phyloP scores from a whole-genome alignment of 2,888 invertebrate species.

The Lomographa bimaculata region DNA sequence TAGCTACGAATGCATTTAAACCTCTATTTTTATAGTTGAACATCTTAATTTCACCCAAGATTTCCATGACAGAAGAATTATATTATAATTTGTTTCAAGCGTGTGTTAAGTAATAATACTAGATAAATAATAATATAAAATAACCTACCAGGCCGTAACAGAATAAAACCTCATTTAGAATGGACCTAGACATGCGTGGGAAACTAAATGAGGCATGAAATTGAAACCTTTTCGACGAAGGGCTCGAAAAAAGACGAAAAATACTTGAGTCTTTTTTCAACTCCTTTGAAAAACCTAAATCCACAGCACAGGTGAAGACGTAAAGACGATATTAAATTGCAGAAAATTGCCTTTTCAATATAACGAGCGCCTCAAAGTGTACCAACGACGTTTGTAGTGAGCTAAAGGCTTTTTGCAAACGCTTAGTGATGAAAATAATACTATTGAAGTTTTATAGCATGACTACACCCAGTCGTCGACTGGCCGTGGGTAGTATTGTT shows the following conservation, averaged over 20 bases:
- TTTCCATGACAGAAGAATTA: too few relatives aligned
- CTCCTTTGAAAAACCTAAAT: constrained; percentile 27
- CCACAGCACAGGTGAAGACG: constrained; percentile 37
- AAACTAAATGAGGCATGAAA: constrained; percentile 13
- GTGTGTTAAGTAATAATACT: too few relatives aligned
- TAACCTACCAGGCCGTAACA: too few relatives aligned
- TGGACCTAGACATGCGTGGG: not conserved
- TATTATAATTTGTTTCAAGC: too few relatives aligned
- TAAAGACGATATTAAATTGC: constrained; percentile 49
- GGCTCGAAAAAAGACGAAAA: too few relatives aligned
- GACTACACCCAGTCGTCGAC: too few relatives aligned
- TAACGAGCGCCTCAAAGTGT: constrained; percentile 43
- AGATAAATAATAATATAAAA: too few relatives aligned
- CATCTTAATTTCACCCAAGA: too few relatives aligned
- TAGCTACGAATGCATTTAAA: too few relatives aligned
- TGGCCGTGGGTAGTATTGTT: too few relatives aligned
- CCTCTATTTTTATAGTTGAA: too few relatives aligned
- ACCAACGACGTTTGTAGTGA: constrained; percentile 37
- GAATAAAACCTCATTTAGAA: too few relatives aligned
- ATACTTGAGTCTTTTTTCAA: not conserved
- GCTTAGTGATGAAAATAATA: constrained; percentile 36
- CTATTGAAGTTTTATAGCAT: constrained; percentile 1
- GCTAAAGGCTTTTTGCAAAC: constrained; percentile 34
- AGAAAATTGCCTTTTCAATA: constrained; percentile 56
- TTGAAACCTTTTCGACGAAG: constrained; percentile 12